phyloP scores from a whole-genome alignment of 2,888 invertebrate species.

The Stenodera caucasica region DNA sequence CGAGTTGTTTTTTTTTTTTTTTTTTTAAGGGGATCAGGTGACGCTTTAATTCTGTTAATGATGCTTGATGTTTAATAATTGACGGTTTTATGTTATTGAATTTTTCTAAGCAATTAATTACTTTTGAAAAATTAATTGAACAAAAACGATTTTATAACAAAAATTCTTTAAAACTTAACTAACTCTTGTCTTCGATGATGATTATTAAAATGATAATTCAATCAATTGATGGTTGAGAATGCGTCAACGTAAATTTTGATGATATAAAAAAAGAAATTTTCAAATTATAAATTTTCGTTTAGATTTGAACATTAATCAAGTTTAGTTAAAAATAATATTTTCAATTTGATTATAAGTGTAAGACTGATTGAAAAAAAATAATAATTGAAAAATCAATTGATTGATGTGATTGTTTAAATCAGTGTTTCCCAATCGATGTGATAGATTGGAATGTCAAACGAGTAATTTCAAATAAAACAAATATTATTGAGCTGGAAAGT shows the following conservation, averaged over 20 bases:
- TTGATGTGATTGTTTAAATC: too few relatives aligned
- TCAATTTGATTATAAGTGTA: too few relatives aligned
- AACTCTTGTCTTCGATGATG: neutral
- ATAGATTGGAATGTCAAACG: too few relatives aligned
- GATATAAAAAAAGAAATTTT: neutral
- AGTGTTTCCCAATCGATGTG: too few relatives aligned
- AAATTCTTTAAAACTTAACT: too few relatives aligned
- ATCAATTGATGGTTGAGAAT: conserved; percentile 5
- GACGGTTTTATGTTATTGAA: neutral
- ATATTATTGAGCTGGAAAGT: conserved; percentile 9
- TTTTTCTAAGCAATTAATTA: conserved; percentile 2
- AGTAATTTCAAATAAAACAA: conserved; percentile 30
- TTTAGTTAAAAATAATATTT: too few relatives aligned
- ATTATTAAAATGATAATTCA: conserved; percentile 3
- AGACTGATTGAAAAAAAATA: too few relatives aligned
- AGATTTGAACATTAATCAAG: too few relatives aligned
- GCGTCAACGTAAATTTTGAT: conserved; percentile 13
- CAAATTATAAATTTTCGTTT: too few relatives aligned
- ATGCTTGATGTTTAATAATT: neutral
- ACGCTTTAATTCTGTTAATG: neutral
- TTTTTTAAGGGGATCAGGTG: neutral
- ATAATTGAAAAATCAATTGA: too few relatives aligned
- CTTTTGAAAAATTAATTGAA: neutral
- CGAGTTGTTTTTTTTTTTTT: too few relatives aligned
- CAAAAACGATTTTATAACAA: too few relatives aligned